Conservation (phyloP, 2,113 vertebrate genomes). For the Gadus macrocephalus region DNA sequence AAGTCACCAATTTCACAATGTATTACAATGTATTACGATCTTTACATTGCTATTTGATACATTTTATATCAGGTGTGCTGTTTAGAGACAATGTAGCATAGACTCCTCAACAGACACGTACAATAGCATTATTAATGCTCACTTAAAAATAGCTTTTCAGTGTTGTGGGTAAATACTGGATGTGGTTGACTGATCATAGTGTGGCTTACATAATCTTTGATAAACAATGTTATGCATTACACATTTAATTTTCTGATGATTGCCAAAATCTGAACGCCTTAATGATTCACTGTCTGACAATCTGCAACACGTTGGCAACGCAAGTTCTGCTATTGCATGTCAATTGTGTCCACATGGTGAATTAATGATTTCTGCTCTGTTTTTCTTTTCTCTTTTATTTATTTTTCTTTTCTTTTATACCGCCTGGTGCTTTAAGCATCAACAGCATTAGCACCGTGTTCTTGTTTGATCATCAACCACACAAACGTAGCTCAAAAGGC, state of each 20-base stretch:
- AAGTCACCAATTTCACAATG: slow-evolving; percentile 13
- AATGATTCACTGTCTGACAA: slow-evolving; percentile 14
- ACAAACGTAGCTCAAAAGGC: too few relatives aligned
- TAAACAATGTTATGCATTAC: background rate
- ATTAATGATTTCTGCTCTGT: background rate
- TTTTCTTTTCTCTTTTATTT: slow-evolving; percentile 1
- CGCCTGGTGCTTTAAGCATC: slow-evolving; percentile 28
- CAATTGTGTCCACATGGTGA: slow-evolving; percentile 2
- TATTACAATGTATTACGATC: slow-evolving; percentile 12
- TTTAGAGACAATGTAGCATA: background rate
- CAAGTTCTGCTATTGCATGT: background rate
- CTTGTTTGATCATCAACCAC: too few relatives aligned
- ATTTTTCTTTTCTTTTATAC: too few relatives aligned
- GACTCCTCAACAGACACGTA: background rate
- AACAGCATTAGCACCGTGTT: too few relatives aligned
- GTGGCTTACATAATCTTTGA: slow-evolving; percentile 6
- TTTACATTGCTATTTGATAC: background rate
- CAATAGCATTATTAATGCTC: too few relatives aligned
- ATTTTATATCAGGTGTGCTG: background rate
- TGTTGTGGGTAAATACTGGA: too few relatives aligned
- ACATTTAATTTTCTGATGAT: slow-evolving; percentile 15
- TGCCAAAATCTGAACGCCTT: slow-evolving; percentile 42
- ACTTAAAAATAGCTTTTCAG: too few relatives aligned
- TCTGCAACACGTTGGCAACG: background rate
- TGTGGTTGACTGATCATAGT: background rate